These are phyloP conservation scores for Acrocephalus kingi DNA, from an alignment of 2,113 vertebrate species.

Conservation along the genomic window DNA sequence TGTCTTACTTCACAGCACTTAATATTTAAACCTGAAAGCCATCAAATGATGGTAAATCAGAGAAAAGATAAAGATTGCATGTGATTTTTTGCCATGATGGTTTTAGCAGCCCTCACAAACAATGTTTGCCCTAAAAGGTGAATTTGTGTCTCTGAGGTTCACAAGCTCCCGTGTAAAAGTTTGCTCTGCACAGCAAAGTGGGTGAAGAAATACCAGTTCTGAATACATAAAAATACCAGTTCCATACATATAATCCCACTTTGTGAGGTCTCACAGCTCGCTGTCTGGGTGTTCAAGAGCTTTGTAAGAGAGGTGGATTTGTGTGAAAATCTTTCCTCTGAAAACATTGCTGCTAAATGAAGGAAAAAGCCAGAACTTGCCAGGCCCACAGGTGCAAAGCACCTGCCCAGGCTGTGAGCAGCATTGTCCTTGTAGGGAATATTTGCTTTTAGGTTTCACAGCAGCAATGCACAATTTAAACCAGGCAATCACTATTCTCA, in stretches of 20 bases:
- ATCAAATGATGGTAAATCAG: neutral
- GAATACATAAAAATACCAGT: neutral
- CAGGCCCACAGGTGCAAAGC: neutral
- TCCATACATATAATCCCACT: neutral
- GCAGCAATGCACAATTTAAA: neutral
- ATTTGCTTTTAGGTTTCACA: neutral
- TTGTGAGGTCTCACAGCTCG: neutral
- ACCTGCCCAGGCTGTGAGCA: neutral
- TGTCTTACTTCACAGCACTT: neutral
- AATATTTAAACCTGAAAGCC: neutral
- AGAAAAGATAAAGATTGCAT: neutral
- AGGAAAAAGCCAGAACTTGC: neutral
- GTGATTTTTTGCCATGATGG: neutral
- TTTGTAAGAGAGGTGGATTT: accelerated
- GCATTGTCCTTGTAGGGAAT: neutral
- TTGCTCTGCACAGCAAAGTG: neutral
- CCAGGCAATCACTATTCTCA: neutral
- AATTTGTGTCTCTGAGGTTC: neutral
- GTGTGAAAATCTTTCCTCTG: neutral
- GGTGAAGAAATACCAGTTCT: neutral
- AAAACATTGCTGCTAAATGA: neutral
- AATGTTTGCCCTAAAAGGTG: neutral
- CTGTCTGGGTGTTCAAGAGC: neutral
- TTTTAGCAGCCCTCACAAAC: neutral
- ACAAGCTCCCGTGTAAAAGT: accelerated